phyloP scores from a whole-genome alignment of 2,888 invertebrate species.

The Auanema freiburgensis region DNA sequence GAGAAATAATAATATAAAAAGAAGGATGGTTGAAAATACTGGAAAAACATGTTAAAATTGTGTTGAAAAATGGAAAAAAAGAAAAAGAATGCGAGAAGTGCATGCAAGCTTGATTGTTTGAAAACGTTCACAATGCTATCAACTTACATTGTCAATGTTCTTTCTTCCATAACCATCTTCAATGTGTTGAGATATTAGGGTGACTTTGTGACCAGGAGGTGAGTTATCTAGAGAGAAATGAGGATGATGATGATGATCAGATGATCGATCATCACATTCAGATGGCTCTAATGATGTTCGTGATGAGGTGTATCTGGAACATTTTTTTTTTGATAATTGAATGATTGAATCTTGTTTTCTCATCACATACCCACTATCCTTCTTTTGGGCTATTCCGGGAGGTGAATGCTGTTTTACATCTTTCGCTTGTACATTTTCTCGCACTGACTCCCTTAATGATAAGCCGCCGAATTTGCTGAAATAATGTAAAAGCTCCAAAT shows the following conservation, averaged over 20 bases:
- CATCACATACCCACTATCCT: constrained; percentile 59
- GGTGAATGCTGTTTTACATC: constrained; percentile 51
- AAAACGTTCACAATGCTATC: background rate
- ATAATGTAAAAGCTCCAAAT: constrained; percentile 1
- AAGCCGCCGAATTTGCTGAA: constrained; percentile 54
- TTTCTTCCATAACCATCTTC: constrained; percentile 58
- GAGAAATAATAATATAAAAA: no score
- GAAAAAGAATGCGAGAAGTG: background rate
- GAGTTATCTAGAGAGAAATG: constrained; percentile 36
- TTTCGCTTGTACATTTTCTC: constrained; percentile 53
- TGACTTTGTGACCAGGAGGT: constrained; percentile 51
- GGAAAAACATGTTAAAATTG: background rate
- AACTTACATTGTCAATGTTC: constrained; percentile 40
- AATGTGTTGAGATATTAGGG: constrained; percentile 60
- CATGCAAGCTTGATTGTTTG: background rate
- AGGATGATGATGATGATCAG: constrained; percentile 26
- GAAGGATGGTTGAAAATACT: background rate
- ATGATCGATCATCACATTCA: constrained; percentile 53
- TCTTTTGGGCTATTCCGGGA: constrained; percentile 57
- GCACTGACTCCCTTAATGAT: constrained; percentile 61
- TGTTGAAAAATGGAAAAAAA: background rate
- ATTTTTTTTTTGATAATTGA: background rate
- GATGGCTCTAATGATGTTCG: constrained; percentile 63
- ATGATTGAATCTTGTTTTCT: background rate
- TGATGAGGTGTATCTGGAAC: constrained; percentile 63